Evolutionary conservation across 1,140 invertebrate genomes (phyloP).

Genomic region (Listronotus oregonensis): DNA sequence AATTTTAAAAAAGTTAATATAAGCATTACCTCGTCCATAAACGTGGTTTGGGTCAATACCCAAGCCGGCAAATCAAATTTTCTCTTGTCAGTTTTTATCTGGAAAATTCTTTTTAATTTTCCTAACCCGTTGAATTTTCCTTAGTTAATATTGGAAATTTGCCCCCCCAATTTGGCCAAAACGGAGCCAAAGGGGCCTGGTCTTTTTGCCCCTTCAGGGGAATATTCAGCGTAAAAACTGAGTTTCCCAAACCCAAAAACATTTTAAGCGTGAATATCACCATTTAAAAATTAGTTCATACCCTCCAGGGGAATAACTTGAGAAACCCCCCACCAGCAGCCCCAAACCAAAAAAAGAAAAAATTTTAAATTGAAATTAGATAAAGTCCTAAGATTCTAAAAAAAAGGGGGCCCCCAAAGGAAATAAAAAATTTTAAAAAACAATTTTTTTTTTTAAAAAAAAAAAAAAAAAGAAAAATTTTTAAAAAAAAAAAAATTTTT

Average conservation of each 20-base stretch:
- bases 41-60: slow-evolving; percentile 91
- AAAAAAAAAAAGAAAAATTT: no score
- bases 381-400: no score
- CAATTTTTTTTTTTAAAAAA: no score
- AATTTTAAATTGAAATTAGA: no score
- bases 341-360: slow-evolving; percentile 30
- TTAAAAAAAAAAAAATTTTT: no score
- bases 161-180: slow-evolving; percentile 76
- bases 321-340: slow-evolving; percentile 71
- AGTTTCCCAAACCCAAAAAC: no score
- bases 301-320: slow-evolving; percentile 99
- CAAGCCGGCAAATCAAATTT: slow-evolving; percentile 78
- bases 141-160: slow-evolving; percentile 82
- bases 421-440: no score
- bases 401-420: no score
- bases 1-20: no score
- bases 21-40: slow-evolving; percentile 84
- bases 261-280: slow-evolving; percentile 97
- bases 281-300: slow-evolving; percentile 98
- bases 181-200: slow-evolving; percentile 82
- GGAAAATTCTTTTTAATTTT: slow-evolving; percentile 90
- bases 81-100: slow-evolving; percentile 75
- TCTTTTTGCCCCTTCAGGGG: slow-evolving; percentile 93
- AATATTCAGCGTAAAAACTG: slow-evolving; percentile 96
- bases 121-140: slow-evolving; percentile 79